Base-by-base conservation (phyloP, 2,888 invertebrate species). In the Ganaspis brasiliensis region DNA sequence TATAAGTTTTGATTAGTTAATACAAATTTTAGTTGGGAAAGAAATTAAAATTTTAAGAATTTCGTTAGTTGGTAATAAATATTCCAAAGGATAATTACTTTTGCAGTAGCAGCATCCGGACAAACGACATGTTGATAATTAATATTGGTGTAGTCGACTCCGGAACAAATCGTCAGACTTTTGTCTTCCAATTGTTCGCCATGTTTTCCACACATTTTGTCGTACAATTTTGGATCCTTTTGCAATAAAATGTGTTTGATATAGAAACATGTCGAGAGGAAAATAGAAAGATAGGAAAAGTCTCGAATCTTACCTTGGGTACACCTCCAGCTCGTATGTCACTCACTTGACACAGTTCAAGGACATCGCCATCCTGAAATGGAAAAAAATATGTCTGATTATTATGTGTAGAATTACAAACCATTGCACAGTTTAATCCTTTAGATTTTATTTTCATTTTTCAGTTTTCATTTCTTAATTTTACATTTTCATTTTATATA, bases 71-170 rank as follows among this genome's bases (percentile, higher is more conserved):
- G n/a, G n/a, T n/a, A n/a, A n/a, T n/a, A n/a, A n/a, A n/a, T n/a
- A n/a, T n/a, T n/a, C n/a, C n/a, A n/a, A n/a, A n/a, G n/a, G n/a
- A n/a, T n/a, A n/a, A n/a, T 92, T 93, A 98, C 99, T 96, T 97
- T 98, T 61, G 99, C 99, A 21, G 96, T 97, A 82, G 96, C 96
- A 19, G 96, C 95, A 92, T 98, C 97, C 14, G 98, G 96, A 90
- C 98, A 99, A 80, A 99, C 97, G 86, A 99, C 96, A 92, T 98
- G 98, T 88, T 98, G 98, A 92, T 98, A 98, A 92, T 97, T 98
- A 91, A 99, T 98, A 92, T 99, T 99, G 91, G 99, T 99, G 92
- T 99, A 97, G 92, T 99, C 99, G 16, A 98, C 97, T 12, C 99
- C 99, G 89, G 98, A 98, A 92, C 99, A 99, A 89, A 99, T 97